Percentiles rank a stretch among this genome's conserved stretches.
Conservation (phyloP, 2,888 invertebrate species). For the Drosophila nr. medialis region DNA sequence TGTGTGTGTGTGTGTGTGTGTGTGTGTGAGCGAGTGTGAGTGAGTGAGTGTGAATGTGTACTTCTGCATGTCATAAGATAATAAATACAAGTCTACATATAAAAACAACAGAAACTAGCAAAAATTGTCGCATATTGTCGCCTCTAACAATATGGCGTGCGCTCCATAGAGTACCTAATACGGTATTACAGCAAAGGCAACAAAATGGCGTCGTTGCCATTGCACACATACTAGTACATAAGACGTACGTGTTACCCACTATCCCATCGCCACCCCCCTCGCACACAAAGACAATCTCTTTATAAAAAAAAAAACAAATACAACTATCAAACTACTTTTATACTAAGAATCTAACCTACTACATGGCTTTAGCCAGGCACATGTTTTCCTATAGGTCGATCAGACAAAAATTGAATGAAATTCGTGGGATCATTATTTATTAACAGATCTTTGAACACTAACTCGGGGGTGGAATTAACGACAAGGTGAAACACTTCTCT, state of each 20-base stretch:
- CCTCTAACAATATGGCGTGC: slow-evolving; percentile 48
- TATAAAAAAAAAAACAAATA: slow-evolving; percentile 23
- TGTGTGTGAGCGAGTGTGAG: slow-evolving; percentile 21
- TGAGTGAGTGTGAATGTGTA: slow-evolving; percentile 23
- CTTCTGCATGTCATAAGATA: slow-evolving; percentile 30
- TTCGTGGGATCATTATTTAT: slow-evolving; percentile 1
- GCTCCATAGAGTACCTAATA: slow-evolving; percentile 55
- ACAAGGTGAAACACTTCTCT: slow-evolving; percentile 10
- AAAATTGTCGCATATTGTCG: slow-evolving; percentile 41
- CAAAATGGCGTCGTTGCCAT: slow-evolving; percentile 37
- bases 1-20: slow-evolving; percentile 18
- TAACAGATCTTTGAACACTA: background rate
- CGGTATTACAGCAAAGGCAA: slow-evolving; percentile 37
- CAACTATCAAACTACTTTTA: slow-evolving; percentile 41
- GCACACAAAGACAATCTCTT: slow-evolving; percentile 73
- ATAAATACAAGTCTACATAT: slow-evolving; percentile 18
- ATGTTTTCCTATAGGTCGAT: slow-evolving; percentile 1
- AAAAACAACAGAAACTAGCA: slow-evolving; percentile 32
- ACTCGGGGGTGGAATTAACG: background rate
- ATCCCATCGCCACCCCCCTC: slow-evolving; percentile 6
- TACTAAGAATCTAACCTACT: slow-evolving; percentile 24
- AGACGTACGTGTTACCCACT: slow-evolving; percentile 26
- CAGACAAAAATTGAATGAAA: background rate
- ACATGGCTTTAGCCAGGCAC: background rate
- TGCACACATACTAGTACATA: slow-evolving; percentile 32